Conservation (phyloP, 2,797 vertebrate species). For the Discoglossus pictus region DNA sequence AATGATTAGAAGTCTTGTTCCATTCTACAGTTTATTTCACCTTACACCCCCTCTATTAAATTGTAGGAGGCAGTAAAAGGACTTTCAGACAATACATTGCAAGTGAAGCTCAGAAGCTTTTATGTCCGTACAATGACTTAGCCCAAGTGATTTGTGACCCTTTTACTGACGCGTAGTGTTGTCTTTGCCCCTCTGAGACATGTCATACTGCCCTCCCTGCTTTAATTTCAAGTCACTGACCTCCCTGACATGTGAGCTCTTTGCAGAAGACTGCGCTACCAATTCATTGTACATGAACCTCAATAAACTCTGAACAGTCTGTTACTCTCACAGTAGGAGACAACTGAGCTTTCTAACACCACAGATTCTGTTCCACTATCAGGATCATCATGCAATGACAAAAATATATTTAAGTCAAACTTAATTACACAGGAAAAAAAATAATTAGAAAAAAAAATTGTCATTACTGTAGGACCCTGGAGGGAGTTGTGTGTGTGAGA, state of each 20-base stretch:
- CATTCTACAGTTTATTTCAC: background rate
- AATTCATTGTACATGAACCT: background rate
- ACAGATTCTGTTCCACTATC: no score
- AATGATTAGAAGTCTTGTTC: background rate
- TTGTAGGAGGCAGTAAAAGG: background rate
- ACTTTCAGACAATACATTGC: background rate
- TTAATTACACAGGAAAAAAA: no score
- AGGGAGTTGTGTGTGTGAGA: no score
- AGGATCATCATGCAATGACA: no score
- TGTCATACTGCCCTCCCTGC: background rate
- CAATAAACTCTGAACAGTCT: background rate
- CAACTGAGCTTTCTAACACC: no score
- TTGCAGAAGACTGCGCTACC: background rate
- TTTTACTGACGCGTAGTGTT: conserved; percentile 2
- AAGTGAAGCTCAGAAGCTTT: conserved; percentile 8
- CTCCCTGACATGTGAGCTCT: background rate
- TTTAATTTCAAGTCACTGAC: conserved; percentile 23
- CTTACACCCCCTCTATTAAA: background rate
- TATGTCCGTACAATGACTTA: conserved; percentile 2
- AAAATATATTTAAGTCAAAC: no score
- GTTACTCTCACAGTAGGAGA: no score
- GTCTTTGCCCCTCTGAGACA: background rate
- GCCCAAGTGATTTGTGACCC: conserved; percentile 3
- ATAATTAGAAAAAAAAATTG: no score
- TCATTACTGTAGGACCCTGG: no score